A percentile compares a stretch with the other conserved stretches of the same genome.
Conservation (phyloP, 2,113 vertebrate species). For the Chrysochloris asiatica region DNA sequence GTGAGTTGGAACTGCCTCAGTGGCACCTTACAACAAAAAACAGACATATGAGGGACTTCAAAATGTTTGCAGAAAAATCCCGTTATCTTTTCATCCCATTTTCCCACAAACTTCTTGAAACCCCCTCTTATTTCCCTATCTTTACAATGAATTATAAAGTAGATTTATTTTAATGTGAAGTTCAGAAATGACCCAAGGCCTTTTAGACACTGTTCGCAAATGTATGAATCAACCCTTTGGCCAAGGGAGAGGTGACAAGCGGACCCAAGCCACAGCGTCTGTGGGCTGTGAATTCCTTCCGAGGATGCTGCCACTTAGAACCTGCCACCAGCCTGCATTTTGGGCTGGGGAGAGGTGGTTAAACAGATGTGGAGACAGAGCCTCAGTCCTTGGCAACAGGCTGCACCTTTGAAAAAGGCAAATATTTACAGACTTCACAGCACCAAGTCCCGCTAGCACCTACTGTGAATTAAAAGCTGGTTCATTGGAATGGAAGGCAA, state of each 20-base stretch:
- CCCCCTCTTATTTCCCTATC: not conserved
- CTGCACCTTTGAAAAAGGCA: not conserved
- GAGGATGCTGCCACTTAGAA: not conserved
- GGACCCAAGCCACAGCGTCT: not conserved
- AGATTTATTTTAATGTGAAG: not conserved
- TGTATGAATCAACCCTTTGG: too few relatives aligned
- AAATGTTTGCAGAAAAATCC: too few relatives aligned
- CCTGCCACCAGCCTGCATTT: rapidly evolving
- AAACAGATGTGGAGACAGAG: not conserved
- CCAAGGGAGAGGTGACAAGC: not conserved
- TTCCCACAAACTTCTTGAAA: too few relatives aligned
- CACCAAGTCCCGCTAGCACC: not conserved
- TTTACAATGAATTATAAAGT: not conserved
- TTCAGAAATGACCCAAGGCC: not conserved
- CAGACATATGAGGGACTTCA: too few relatives aligned
- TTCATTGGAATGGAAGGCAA: too few relatives aligned
- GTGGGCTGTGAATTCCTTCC: not conserved
- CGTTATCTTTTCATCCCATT: too few relatives aligned
- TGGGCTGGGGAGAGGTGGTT: too few relatives aligned
- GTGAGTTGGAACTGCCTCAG: too few relatives aligned
- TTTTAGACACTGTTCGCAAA: not conserved
- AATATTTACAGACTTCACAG: rapidly evolving
- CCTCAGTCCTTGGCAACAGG: not conserved
- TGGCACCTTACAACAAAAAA: too few relatives aligned
- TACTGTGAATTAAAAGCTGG: not conserved